Evolutionary conservation across 2,113 vertebrate genomes (phyloP), one percentile per base, ranked within the genome.

Genomic region (Ranitomeya imitator): DNA sequence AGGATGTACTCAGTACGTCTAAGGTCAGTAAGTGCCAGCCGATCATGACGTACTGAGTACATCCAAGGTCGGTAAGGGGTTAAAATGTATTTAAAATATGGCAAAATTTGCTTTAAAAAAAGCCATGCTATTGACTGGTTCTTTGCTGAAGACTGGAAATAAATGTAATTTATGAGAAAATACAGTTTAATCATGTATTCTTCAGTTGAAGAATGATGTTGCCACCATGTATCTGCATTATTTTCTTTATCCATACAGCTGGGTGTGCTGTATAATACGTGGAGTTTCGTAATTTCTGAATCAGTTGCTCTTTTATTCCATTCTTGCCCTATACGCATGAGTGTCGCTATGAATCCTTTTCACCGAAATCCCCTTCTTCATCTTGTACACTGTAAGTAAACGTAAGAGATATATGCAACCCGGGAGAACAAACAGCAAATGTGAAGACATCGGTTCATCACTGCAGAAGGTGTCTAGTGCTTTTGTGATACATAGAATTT

Each of bases 341-440:
- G 31, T 31, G 6, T 74, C 31, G 15, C 71, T 74, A 74, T 74
- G 45, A 74, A 74, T 74, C 31, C 31, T 74, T 7, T 45, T 5
- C 31, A 7, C 71, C 16, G 71, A 74, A 74, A 74, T 74, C 31
- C 71, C 71, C 71, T 74, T 74, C 71, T 74, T 74, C 71, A 74
- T 74, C 26, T 74, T 74, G 71, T 74, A 74, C 14, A 16, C 31
- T 7, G 71, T 74, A 74, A 74, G 71, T 74, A 74, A 74, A 74
- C 71, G 71, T 74, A 74, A 74, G 71, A 74, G 71, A 74, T 74
- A 74, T 74, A 37, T 74, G 71, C 71, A 74, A 45, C 71, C 71
- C 45, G 71, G 71, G 71, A 74, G 71, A 74, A 74, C 71, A 74
- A 26, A 74, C 45, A 74, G 71, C 71, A 74, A 73, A 74, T 74